These are phyloP conservation scores for Mylabris sibirica DNA, from an alignment of 2,888 invertebrate species.

Conservation along the genomic window DNA sequence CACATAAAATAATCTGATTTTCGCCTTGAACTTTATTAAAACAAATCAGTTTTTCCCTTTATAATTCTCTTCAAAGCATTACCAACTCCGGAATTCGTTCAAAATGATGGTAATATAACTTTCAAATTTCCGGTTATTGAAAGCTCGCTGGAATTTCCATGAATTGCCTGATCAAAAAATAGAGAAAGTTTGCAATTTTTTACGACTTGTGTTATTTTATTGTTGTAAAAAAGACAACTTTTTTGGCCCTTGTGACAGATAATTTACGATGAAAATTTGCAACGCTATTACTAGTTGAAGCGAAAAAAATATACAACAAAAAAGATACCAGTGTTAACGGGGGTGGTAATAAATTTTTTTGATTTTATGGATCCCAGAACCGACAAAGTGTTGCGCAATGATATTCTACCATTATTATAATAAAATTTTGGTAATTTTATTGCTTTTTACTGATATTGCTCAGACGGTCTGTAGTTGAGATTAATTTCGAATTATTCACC, in stretches of 20 bases:
- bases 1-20: slow-evolving; percentile 44
- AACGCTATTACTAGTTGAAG: neutral
- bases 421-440: neutral
- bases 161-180: neutral
- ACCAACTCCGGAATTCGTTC: neutral
- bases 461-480: no score
- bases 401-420: neutral
- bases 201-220: neutral
- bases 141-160: neutral
- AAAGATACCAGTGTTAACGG: neutral
- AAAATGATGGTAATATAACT: neutral
- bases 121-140: neutral
- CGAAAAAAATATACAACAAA: neutral
- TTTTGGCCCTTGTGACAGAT: neutral
- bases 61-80: neutral
- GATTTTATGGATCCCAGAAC: neutral
- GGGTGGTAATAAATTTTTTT: neutral
- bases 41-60: slow-evolving; percentile 35
- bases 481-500: no score
- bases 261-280: neutral
- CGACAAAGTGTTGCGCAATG: neutral
- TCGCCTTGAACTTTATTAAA: slow-evolving; percentile 52
- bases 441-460: neutral
- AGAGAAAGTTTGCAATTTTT: neutral
- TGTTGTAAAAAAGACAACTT: neutral